phyloP scores from a whole-genome alignment of 2,888 invertebrate genomes.

The Lottia gigantea region DNA sequence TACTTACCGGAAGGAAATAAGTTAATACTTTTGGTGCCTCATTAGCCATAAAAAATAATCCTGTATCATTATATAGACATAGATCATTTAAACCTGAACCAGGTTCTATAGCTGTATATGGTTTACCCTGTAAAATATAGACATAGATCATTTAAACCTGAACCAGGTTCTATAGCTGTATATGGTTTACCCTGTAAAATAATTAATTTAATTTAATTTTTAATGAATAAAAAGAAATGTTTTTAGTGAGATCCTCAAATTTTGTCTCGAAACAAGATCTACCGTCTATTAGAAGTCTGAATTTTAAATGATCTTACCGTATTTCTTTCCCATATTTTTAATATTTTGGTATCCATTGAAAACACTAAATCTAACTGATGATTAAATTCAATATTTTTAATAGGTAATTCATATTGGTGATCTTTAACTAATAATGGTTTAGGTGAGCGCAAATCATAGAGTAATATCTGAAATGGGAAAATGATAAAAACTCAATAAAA shows the following conservation, averaged over 20 bases:
- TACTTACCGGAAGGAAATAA: slow-evolving; percentile 85
- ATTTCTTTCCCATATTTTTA: slow-evolving; percentile 71
- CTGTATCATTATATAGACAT: slow-evolving; percentile 88
- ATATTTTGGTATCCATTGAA: slow-evolving; percentile 64
- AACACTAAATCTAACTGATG: slow-evolving; percentile 58
- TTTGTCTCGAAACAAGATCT: too few species aligned
- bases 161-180: slow-evolving; percentile 85
- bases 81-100: slow-evolving; percentile 83
- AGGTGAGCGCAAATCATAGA: slow-evolving; percentile 93
- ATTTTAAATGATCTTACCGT: slow-evolving; percentile 73
- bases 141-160: slow-evolving; percentile 87
- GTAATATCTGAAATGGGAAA: slow-evolving; percentile 70
- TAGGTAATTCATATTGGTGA: slow-evolving; percentile 92
- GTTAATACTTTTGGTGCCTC: slow-evolving; percentile 94
- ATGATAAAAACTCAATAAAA: not conserved
- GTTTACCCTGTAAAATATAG: slow-evolving; percentile 81
- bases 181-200: slow-evolving; percentile 81
- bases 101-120: slow-evolving; percentile 91
- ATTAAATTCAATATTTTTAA: slow-evolving; percentile 89
- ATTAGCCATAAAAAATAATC: slow-evolving; percentile 91
- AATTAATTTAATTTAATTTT: slow-evolving; percentile 66
- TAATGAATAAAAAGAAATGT: too few species aligned
- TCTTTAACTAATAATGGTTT: slow-evolving; percentile 92
- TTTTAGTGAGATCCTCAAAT: too few species aligned
- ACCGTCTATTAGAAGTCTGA: too few species aligned